Evolutionary conservation across 2,113 vertebrate genomes (phyloP), one percentile per base, ranked within the genome.

Genomic region (Coptodon rendalli): DNA sequence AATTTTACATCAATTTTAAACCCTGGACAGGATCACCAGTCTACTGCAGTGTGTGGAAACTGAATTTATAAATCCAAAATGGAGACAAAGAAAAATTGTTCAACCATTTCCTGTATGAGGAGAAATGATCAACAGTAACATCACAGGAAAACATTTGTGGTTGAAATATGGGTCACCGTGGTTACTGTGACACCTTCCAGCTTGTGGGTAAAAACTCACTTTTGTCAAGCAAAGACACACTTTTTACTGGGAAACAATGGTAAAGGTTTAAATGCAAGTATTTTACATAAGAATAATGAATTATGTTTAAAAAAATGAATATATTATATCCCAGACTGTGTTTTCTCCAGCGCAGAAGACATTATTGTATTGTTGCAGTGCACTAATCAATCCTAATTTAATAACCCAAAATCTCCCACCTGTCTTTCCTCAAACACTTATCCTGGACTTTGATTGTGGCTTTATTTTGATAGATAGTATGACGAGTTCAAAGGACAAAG

Each of bases 351-450:
- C 36, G 0, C 59, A 63, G 29, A 63, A 36, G 59, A 17, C 4
- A 11, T 63, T 19, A 34, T 34, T 17, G 27, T 6, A 31, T 61
- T 31, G 14, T 31, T 61, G 14, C 57, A 27, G 54, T 56, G 22
- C 0, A 2, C 13, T 3, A 29, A 57, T 57, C 24, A 57, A 57
- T 24, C 53, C 6, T 7, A 24, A 56, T 56, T 56, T 56, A 56
- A 24, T 56, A 56, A 56, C 22, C 53, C 53, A 6, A 0, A 0
- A 59, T 31, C 5, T 59, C 24, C 0, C 56, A 59, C 56, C 56
- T 16, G 27, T 59, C 13, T 16, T 59, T 56, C 11, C 53, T 24
- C 22, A 56, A 56, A 56, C 24, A 9, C 12, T 59, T 0, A 27
- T 5, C 13, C 24, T 59, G 24, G 24, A 29, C 24, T 59, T 57